Conservation (phyloP, 1,140 invertebrate genomes). For the Rhynchophorus ferrugineus region DNA sequence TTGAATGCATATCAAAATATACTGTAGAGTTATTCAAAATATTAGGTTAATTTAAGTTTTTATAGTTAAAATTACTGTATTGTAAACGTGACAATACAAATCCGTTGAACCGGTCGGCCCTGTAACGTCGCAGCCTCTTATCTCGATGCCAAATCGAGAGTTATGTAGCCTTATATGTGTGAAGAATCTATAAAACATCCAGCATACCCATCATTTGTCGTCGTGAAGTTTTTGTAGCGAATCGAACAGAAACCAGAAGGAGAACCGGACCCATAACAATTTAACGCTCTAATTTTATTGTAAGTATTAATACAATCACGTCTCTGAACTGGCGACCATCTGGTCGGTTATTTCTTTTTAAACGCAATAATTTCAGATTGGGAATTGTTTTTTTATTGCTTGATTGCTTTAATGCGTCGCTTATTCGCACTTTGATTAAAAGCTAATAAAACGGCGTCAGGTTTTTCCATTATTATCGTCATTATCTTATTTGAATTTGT, state of each 20-base stretch:
- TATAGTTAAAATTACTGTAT: too few species aligned
- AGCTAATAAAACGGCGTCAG: too few species aligned
- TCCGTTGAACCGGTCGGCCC: too few species aligned
- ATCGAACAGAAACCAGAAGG: constrained; percentile 1
- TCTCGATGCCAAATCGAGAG: constrained; percentile 5
- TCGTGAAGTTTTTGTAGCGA: constrained; percentile 1
- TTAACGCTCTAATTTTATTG: constrained; percentile 21
- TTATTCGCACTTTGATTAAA: background rate
- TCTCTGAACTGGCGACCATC: constrained; percentile 10
- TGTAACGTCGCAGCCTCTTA: constrained; percentile 6
- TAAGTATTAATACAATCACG: constrained; percentile 19
- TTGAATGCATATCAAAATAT: too few species aligned
- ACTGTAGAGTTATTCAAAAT: too few species aligned
- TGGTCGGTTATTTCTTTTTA: constrained; percentile 18
- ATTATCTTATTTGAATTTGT: too few species aligned
- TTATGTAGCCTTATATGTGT: constrained; percentile 18
- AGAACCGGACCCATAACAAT: constrained; percentile 15
- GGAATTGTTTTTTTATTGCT: constrained; percentile 12
- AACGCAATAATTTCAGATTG: constrained; percentile 12
- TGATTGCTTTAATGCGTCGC: constrained; percentile 1
- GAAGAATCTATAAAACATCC: constrained; percentile 20
- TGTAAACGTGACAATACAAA: too few species aligned
- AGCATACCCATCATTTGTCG: constrained; percentile 11
- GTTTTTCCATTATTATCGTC: too few species aligned
- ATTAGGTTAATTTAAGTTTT: too few species aligned